Conservation (phyloP, 1,140 invertebrate species). For the Luehdorfia chinensis region DNA sequence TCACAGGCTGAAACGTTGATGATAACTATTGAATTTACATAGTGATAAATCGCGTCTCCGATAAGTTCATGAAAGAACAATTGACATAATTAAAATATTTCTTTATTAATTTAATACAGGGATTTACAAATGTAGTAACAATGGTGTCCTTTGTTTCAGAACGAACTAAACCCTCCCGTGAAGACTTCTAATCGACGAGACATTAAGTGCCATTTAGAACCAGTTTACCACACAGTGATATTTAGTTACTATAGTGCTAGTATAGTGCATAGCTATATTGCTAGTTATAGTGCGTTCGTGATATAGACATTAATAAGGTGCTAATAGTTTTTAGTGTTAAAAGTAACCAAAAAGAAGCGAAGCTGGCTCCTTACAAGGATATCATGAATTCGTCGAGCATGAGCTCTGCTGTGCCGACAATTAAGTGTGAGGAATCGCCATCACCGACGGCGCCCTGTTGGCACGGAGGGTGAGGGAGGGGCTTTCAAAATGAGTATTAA, state of each 20-base stretch:
- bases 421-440: constrained; percentile 69
- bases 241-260: constrained; percentile 51
- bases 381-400: constrained; percentile 73
- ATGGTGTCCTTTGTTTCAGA: constrained; percentile 51
- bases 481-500: constrained; percentile 69
- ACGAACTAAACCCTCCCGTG: constrained; percentile 48
- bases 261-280: constrained; percentile 44
- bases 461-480: constrained; percentile 44
- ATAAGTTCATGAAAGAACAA: too few relatives aligned
- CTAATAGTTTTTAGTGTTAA: constrained; percentile 54
- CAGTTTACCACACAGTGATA: constrained; percentile 75
- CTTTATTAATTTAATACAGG: neutral
- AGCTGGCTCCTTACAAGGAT: constrained; percentile 74
- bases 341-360: constrained; percentile 69
- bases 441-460: constrained; percentile 46
- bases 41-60: too few relatives aligned
- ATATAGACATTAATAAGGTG: constrained; percentile 61
- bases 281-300: constrained; percentile 62
- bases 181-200: constrained; percentile 64
- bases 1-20: too few relatives aligned
- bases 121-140: constrained; percentile 8
- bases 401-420: constrained; percentile 66
- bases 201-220: constrained; percentile 69
- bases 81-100: constrained; percentile 10
- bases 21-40: too few relatives aligned